phyloP scores from a whole-genome alignment of 1,140 invertebrate species.

The Cherax destructor region DNA sequence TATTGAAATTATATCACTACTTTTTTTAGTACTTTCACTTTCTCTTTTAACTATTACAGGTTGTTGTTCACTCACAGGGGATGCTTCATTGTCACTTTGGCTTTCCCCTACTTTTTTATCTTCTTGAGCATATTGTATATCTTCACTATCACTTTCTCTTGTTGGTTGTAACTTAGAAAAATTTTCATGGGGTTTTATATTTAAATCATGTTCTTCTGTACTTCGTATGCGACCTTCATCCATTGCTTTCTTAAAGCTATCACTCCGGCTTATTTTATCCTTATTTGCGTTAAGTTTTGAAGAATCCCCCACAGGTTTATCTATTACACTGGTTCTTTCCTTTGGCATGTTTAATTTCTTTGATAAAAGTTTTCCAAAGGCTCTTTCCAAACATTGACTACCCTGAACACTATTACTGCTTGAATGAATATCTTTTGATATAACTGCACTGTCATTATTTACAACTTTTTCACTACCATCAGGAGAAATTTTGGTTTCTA shows the following conservation, averaged over 20 bases:
- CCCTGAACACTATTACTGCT: slow-evolving; percentile 48
- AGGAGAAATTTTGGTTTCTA: slow-evolving; percentile 13
- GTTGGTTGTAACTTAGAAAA: slow-evolving; percentile 24
- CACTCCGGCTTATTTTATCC: slow-evolving; percentile 69
- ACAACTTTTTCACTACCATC: slow-evolving; percentile 26
- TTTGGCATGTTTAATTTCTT: slow-evolving; percentile 50
- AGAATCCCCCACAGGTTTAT: slow-evolving; percentile 22
- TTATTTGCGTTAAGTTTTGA: slow-evolving; percentile 18
- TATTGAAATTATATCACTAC: slow-evolving; percentile 3
- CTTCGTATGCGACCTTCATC: slow-evolving; percentile 54
- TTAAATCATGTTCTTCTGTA: slow-evolving; percentile 55
- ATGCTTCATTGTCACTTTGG: slow-evolving; percentile 48
- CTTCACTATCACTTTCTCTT: slow-evolving; percentile 28
- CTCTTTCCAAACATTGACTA: slow-evolving; percentile 33
- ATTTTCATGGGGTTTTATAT: slow-evolving; percentile 48
- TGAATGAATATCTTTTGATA: slow-evolving; percentile 47
- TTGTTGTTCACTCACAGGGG: slow-evolving; percentile 15
- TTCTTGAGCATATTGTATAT: neutral
- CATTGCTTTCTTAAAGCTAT: slow-evolving; percentile 70
- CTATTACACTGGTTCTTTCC: slow-evolving; percentile 22
- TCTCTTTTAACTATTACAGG: neutral
- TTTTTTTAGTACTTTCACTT: slow-evolving; percentile 33
- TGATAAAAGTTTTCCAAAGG: slow-evolving; percentile 53
- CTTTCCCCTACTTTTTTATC: slow-evolving; percentile 46
- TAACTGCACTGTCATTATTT: slow-evolving; percentile 8